Evolutionary conservation across 2,113 vertebrate species (phyloP), one percentile per base, ranked within the genome.

Genomic region (Aleadryas rufinucha): DNA sequence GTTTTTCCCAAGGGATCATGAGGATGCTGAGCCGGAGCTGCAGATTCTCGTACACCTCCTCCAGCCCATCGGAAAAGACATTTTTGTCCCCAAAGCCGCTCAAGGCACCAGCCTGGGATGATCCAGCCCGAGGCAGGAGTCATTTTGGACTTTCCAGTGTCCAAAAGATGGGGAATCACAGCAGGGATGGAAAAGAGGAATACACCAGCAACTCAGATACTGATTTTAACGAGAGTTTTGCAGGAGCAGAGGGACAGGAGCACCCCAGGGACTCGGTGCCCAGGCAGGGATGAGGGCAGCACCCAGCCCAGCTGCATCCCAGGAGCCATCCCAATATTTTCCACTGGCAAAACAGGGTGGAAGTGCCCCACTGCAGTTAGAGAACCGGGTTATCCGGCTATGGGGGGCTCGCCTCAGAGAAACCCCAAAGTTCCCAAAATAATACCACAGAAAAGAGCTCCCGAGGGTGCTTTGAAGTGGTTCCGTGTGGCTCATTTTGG

Each of bases 401-500:
- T 3, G 3, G 26, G 35, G 28, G 93, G 78, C 74, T 65, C 10
- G 2, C 31, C 85, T 83, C 59, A 27, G 63, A 95, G 45, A 75
- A 90, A 92, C 35, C 83, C 90, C 71, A 50, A 50, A 65, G 23
- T 66, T 80, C 33, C 53, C 39, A 8, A 95, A 79, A 76, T 27
- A 54, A 54, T 0, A 0, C 26, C 0, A 3, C 35, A 61, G 72
- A 33, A 70, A 65, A 4, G 26, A 63, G 54, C 68, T 92, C 71
- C 72, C 27, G 3, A 28, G 49, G 39, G 49, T 20, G 23, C 87
- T 94, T 78, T 56, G 93, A 84, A 64, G 69, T 49, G 76, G 72
- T 78, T 69, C 35, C 52, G 3, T 2, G n/a, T 1, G 6, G n/a
- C 35, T 90, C 4, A 0, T 54, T 64, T 49, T 2, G 2, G 47